Conservation (phyloP, 2,888 invertebrate genomes). For the Lutraria lutraria region DNA sequence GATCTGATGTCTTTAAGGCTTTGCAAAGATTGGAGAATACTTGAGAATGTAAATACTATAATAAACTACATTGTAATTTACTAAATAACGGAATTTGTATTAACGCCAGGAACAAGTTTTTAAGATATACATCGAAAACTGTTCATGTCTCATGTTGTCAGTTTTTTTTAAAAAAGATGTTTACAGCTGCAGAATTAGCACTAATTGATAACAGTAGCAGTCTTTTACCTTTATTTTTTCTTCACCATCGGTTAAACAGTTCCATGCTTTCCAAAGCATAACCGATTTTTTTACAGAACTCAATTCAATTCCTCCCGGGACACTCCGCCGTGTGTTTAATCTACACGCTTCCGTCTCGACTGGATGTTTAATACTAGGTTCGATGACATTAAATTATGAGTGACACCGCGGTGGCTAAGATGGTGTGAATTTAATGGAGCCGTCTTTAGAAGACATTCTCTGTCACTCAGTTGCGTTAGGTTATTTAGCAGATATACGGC, state of each 20-base stretch:
- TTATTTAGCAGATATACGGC: not conserved
- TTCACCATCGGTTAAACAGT: no score
- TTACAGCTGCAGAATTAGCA: no score
- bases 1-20: not conserved
- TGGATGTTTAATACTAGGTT: not conserved
- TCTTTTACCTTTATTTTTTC: no score
- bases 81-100: not conserved
- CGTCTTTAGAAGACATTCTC: constrained; percentile 1
- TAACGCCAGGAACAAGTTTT: not conserved
- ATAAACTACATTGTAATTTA: not conserved
- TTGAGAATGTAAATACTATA: not conserved
- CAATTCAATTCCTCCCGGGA: not conserved
- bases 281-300: not conserved
- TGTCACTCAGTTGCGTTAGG: not conserved
- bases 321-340: not conserved
- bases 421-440: not conserved
- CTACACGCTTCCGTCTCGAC: not conserved
- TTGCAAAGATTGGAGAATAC: not conserved
- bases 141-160: not conserved
- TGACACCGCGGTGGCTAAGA: not conserved
- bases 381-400: not conserved
- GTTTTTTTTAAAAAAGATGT: no score
- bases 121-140: not conserved
- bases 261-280: no score
- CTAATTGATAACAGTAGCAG: no score